Conservation (phyloP, 2,888 invertebrate genomes). For the Trypoxylon attenuatum region DNA sequence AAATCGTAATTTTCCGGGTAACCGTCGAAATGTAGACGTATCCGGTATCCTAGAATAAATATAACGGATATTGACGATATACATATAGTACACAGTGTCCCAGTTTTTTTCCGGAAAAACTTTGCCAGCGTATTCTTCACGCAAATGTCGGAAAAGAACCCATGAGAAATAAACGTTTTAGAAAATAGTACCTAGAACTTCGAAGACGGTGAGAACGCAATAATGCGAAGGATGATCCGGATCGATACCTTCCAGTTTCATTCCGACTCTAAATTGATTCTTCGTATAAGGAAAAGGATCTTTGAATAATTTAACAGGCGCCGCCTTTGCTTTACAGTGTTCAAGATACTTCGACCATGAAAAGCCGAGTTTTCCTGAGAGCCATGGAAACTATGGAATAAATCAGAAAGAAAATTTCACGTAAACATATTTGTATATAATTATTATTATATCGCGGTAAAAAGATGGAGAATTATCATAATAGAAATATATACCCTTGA, state of each 20-base stretch:
- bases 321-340: constrained; percentile 83
- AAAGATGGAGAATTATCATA: no score
- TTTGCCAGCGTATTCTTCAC: no score
- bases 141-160: no score
- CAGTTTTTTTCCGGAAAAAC: no score
- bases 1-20: constrained; percentile 92
- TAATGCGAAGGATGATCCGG: constrained; percentile 92
- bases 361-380: constrained; percentile 83
- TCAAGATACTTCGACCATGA: constrained; percentile 87
- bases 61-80: not conserved
- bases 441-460: not conserved
- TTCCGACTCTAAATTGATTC: constrained; percentile 88
- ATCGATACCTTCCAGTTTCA: constrained; percentile 95
- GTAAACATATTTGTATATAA: constrained; percentile 13
- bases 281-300: constrained; percentile 85
- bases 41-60: constrained; percentile 80
- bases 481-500: constrained; percentile 65
- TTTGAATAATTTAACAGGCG: constrained; percentile 86
- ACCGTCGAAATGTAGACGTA: constrained; percentile 94
- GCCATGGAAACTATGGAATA: constrained; percentile 80
- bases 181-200: constrained; percentile 81
- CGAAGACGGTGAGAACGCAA: constrained; percentile 90
- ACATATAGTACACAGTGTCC: no score
- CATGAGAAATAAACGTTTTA: no score
- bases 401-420: constrained; percentile 31